These are phyloP conservation scores for Cydia strobilella DNA, from an alignment of 1,140 invertebrate genomes.

Conservation along the genomic window DNA sequence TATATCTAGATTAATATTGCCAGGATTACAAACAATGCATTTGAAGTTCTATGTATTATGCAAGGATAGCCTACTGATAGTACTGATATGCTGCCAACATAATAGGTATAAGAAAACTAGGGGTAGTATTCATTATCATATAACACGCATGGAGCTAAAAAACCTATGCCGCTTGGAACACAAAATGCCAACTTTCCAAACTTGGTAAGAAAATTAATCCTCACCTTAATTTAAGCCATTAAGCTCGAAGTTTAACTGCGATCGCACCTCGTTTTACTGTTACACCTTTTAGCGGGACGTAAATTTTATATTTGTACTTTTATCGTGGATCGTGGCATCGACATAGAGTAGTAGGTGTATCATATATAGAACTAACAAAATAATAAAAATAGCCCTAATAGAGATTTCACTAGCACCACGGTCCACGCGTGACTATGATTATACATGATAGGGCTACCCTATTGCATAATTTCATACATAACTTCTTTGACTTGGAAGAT, in stretches of 20 bases:
- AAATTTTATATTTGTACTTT: slow-evolving; percentile 41
- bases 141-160: background rate
- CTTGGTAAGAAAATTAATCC: slow-evolving; percentile 26
- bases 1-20: too few species aligned
- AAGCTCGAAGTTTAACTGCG: slow-evolving; percentile 6
- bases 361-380: background rate
- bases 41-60: too few species aligned
- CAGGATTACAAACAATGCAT: too few species aligned
- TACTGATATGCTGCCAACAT: too few species aligned
- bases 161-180: background rate
- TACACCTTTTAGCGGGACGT: slow-evolving; percentile 37
- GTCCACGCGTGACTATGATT: too few species aligned
- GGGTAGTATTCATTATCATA: background rate
- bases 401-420: too few species aligned
- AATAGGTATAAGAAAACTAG: too few species aligned
- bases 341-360: slow-evolving; percentile 5
- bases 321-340: background rate
- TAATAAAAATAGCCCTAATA: background rate
- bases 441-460: too few species aligned
- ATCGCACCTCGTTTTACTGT: slow-evolving; percentile 25
- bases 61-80: too few species aligned
- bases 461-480: too few species aligned
- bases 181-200: slow-evolving; percentile 15
- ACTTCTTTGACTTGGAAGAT: too few species aligned
- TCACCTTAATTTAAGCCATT: slow-evolving; percentile 16